Evolutionary conservation across 92 coral and sea anemone species (phyloP), one percentile per base, ranked within the genome.

Genomic region (Porites lobata): DNA sequence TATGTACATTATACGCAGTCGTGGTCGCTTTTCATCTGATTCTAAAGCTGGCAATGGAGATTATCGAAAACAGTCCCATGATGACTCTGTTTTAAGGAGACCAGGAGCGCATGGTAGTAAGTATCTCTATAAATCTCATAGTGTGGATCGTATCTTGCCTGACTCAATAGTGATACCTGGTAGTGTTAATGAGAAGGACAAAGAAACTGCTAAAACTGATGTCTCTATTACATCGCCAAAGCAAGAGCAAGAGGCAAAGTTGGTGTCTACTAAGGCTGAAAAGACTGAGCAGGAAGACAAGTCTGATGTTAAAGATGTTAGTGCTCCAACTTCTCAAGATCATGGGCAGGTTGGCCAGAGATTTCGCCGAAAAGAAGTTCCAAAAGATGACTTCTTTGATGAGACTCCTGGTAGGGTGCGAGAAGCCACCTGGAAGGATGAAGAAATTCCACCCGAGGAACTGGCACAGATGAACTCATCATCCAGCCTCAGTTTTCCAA

Each of bases 351-450:
- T 19, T 18, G 79, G 52, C 53, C 64, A 43, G 19, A 63, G 50
- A 26, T 84, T 75, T 72, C 81, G 19, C 1, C 59, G 66, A 47
- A 84, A 84, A 52, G 87, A 84, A 65, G 89, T 76, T 29, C 62
- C 89, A 8, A 56, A 76, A 14, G 89, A 85, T 15, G 87, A 84
- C 72, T 62, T 84, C 80, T 74, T 77, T 24, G 90, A 90, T 67
- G 92, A 88, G 0, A 81, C 83, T 59, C 91, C 93, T 9, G 96
- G 96, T 12, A 90, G 83, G 76, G 89, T 95, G 7, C 84, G 94
- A 4, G 91, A 81, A 84, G 98, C 98, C 20, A 65, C 88, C 12
- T 95, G 98, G 98, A 93, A 85, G 38, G 98, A 93, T 76, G 98
- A 95, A 65, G 93, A 87, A 32, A 91, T 74, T 17, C 95, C 96